Conservation (phyloP, 2,113 vertebrate species). For the Phodopus roborovskii region DNA sequence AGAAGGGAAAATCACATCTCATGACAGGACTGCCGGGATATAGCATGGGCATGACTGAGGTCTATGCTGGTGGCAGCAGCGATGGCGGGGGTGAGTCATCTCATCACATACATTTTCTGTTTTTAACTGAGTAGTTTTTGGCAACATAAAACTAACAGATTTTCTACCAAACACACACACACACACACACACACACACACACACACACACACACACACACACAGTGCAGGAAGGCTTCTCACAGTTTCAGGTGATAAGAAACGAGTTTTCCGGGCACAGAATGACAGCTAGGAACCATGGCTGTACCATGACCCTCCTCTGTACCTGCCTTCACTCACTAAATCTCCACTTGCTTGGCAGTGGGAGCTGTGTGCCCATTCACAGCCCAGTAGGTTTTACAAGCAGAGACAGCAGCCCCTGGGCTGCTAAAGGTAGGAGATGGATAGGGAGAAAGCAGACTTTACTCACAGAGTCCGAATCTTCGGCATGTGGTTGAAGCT, state of each 20-base stretch:
- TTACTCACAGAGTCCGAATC: constrained; percentile 98
- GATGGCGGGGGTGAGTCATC: not conserved
- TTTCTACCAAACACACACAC: not conserved
- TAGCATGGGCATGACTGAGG: no score
- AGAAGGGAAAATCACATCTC: not conserved
- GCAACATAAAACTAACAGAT: not conserved
- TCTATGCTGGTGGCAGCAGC: no score
- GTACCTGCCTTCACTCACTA: accelerated
- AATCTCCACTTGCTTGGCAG: not conserved
- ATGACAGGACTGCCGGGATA: not conserved
- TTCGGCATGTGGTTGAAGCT: constrained; percentile 99
- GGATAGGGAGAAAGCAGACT: accelerated
- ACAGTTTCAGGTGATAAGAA: not conserved
- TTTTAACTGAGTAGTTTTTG: not conserved
- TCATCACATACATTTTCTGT: not conserved
- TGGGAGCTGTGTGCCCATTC: accelerated
- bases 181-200: no score
- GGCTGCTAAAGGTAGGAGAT: accelerated
- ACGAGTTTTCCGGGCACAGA: no score
- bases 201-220: not conserved
- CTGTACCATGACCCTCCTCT: accelerated
- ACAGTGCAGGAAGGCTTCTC: not conserved
- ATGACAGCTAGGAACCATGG: not conserved
- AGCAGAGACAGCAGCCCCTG: no score
- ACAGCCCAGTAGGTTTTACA: not conserved